phyloP scores from a whole-genome alignment of 2,888 invertebrate species.

The Callimorpha dominula region DNA sequence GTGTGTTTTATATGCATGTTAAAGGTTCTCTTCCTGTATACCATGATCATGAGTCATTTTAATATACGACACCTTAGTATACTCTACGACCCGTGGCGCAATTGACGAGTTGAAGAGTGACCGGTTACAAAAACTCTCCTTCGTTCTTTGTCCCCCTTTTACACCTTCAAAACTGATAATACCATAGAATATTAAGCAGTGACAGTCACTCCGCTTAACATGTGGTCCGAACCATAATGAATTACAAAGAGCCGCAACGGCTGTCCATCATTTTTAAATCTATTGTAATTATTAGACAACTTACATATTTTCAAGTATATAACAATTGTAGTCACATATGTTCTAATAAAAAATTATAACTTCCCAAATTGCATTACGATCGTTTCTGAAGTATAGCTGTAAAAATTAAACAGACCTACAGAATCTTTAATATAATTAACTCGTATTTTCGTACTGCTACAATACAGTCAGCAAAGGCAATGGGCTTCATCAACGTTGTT shows the following conservation, averaged over 20 bases:
- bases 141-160: background rate
- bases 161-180: background rate
- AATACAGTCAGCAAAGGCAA: background rate
- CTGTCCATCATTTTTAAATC: background rate
- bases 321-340: background rate
- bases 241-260: too few relatives aligned
- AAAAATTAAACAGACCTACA: background rate
- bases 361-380: background rate
- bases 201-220: background rate
- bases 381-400: background rate
- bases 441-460: background rate
- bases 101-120: background rate
- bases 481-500: background rate
- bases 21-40: background rate
- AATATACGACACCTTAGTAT: background rate
- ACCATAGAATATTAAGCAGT: background rate
- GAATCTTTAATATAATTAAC: background rate
- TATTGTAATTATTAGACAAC: background rate
- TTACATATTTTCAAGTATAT: background rate
- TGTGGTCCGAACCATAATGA: too few relatives aligned
- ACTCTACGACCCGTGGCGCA: background rate
- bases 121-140: constrained; percentile 1
- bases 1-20: too few relatives aligned
- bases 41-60: background rate
- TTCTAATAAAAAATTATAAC: background rate